Conservation (phyloP, 2,888 invertebrate species). For the Andrena chrysosceles region DNA sequence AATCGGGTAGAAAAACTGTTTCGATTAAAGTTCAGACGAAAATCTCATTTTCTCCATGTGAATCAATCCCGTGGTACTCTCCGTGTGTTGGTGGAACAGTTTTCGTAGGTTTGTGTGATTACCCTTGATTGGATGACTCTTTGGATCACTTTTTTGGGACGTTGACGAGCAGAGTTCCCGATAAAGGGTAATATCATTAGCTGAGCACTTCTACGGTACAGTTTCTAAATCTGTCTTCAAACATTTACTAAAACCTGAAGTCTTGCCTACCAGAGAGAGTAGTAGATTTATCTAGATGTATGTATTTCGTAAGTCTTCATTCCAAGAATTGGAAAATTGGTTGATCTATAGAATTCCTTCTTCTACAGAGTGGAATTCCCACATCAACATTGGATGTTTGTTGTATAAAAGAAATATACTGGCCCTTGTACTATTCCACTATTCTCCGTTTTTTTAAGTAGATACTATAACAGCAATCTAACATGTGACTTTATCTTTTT, state of each 20-base stretch:
- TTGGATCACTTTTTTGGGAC: constrained; percentile 6
- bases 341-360: too few species aligned
- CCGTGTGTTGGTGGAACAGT: neutral
- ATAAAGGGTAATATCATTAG: constrained; percentile 8
- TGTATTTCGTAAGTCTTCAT: neutral
- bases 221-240: neutral
- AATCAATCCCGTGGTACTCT: neutral
- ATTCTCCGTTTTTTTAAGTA: neutral
- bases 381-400: too few species aligned
- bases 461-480: neutral
- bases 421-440: neutral
- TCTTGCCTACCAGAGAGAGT: neutral
- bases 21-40: neutral
- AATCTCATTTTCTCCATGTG: neutral
- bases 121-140: constrained; percentile 2
- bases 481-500: neutral
- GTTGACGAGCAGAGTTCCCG: constrained; percentile 1
- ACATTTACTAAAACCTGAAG: neutral
- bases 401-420: neutral
- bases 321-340: neutral
- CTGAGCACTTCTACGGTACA: neutral
- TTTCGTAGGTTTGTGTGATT: constrained; percentile 16
- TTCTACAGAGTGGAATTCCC: too few species aligned
- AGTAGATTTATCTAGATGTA: neutral
- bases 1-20: neutral